Base-by-base conservation (phyloP, 2,888 invertebrate species). In the Lamellibrachia columna region DNA sequence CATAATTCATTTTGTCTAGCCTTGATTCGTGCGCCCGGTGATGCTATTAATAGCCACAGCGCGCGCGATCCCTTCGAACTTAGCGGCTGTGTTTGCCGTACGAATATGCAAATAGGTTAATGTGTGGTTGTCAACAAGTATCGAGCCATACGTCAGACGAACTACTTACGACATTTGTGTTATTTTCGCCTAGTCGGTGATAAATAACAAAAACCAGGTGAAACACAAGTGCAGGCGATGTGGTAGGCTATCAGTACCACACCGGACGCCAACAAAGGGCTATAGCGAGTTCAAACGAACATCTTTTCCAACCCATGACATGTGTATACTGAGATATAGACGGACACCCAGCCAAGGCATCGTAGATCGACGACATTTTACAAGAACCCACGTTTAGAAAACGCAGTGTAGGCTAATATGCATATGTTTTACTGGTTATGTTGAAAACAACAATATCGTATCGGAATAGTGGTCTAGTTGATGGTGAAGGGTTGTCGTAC, bases 11-110 rank as follows among this genome's bases (percentile, higher is more conserved):
- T 55, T 9, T 60, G 60, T 60, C 22, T 60, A 15, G 22, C 75
- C 75, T 75, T 75, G 75, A 75, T 75, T 75, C 75, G 75, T 75
- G n/a, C 75, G 75, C n/a, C n/a, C 75, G 75, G 75, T 75, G 22
- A 75, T 22, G 22, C 22, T 75, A 75, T 75, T 75, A 75, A 75
- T 75, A 75, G 75, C 6, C 75, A 22, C n/a, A 75, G 75, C 75
- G 2, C 75, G 11, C 6, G 22, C 6, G 75, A 15, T 75, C 3
- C 75, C 22, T 15, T 75, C 55, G 9, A 40, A 40, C 40, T 40
- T 40, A 40, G 40, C 40, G 40, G 40, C 40, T 40, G 40, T 40
- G 55, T 55, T 7, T 55, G 22, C 15, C 6, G 75, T n/a, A 75
- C n/a, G 75, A 75, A 75, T 75, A 75, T 75, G 75, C 22, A 75